phyloP scores from a whole-genome alignment of 2,113 vertebrate species.

The Genyomyrus donnyi region DNA sequence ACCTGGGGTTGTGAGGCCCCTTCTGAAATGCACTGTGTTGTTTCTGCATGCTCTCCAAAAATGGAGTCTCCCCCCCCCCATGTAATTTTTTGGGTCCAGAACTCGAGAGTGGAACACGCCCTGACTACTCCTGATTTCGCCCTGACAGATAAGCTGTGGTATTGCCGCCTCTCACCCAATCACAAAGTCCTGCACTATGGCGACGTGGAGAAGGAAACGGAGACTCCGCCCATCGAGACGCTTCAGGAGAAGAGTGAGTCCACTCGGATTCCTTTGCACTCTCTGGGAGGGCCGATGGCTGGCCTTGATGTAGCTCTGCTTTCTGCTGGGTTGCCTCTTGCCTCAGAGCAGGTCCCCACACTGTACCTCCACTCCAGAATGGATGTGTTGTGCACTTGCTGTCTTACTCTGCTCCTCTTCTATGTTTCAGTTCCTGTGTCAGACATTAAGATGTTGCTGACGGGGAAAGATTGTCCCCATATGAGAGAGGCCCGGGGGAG shows the following conservation, averaged over 20 bases:
- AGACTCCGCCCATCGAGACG: constrained; percentile 69
- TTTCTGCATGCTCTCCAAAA: neutral
- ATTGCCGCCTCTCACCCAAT: constrained; percentile 90
- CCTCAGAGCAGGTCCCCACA: neutral
- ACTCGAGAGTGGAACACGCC: neutral
- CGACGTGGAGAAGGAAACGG: constrained; percentile 73
- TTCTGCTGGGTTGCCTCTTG: neutral
- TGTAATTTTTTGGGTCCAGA: neutral
- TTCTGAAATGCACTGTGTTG: neutral
- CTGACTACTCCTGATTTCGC: neutral
- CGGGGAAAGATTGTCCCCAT: constrained; percentile 88
- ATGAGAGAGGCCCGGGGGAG: constrained; percentile 87
- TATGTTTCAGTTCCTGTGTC: constrained; percentile 74
- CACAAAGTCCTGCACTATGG: constrained; percentile 95
- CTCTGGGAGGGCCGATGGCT: neutral
- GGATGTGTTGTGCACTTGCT: neutral
- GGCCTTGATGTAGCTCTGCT: neutral
- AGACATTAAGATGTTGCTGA: constrained; percentile 80
- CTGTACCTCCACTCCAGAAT: neutral
- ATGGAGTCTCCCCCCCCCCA: neutral
- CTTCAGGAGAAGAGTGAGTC: constrained; percentile 85
- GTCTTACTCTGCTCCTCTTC: neutral
- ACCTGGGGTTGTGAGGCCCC: neutral
- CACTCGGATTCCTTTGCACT: neutral
- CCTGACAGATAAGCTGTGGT: constrained; percentile 87